phyloP scores from a whole-genome alignment of 2,888 invertebrate genomes.

The Patella pellucida region DNA sequence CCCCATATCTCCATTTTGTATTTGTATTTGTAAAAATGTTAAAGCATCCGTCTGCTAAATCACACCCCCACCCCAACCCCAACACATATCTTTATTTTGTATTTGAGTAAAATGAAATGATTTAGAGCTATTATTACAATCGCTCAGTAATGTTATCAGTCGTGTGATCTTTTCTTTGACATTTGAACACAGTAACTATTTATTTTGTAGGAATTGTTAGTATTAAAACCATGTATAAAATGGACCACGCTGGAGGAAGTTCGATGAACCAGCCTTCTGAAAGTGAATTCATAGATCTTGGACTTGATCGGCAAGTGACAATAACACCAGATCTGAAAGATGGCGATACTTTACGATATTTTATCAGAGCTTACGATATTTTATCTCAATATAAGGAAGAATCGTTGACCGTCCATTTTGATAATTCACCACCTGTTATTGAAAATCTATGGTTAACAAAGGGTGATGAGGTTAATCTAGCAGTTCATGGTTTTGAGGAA shows the following conservation, averaged over 20 bases:
- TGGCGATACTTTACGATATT: conserved; percentile 35
- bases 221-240: conserved; percentile 6
- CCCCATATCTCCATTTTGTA: too few relatives aligned
- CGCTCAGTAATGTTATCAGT: too few relatives aligned
- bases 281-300: background rate
- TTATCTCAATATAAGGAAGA: conserved; percentile 31
- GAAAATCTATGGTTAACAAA: conserved; percentile 38
- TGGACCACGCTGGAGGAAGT: conserved; percentile 14
- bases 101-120: too few relatives aligned
- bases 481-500: conserved; percentile 36
- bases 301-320: conserved; percentile 18
- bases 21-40: too few relatives aligned
- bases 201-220: conserved; percentile 10
- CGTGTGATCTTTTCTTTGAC: background rate
- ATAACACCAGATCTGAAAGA: conserved; percentile 26
- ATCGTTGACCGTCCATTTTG: conserved; percentile 31
- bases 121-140: background rate
- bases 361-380: conserved; percentile 36
- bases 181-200: too few relatives aligned
- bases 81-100: too few relatives aligned
- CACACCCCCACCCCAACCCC: too few relatives aligned
- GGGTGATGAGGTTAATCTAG: conserved; percentile 27
- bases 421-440: conserved; percentile 40
- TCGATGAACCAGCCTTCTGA: conserved; percentile 4
- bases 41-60: too few relatives aligned